Evolutionary conservation across 1,140 invertebrate species (phyloP), one percentile per base, ranked within the genome.

Genomic region (Hestina assimilis): DNA sequence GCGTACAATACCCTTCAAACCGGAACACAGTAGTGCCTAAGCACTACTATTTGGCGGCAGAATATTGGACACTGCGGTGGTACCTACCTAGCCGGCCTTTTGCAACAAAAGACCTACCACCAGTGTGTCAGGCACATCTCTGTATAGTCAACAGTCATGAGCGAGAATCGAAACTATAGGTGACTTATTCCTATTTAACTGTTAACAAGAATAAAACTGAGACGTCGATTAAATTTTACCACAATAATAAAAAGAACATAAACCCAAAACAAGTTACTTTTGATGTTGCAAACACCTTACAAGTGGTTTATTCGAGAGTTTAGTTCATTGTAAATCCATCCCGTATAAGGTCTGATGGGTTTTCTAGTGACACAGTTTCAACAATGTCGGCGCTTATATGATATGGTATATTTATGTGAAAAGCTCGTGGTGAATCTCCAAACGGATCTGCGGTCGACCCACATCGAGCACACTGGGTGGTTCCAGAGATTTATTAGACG

Each of bases 391-490:
- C 11, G 24, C 43, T 5, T 31, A 41, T 52, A 48, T 17, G 40
- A 35, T 45, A 48, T 48, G 23, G 8, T 47, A 38, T 57, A 50
- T 48, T 57, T 57, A 57, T 57, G 54, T 31, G 54, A 42, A 54
- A 29, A 42, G 15, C 15, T 38, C 35, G 15, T 20, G 35, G 45
- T 50, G 38, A 31, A 57, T 48, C 46, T 57, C 45, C 20, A 33
- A 48, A 53, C 50, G 35, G 61, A 51, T 43, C 45, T 64, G 62
- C 50, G 62, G 62, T 54, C 54, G 61, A 59, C 59, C 69, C 57
- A 66, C 54, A 61, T 56, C 45, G 23, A 24, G 24, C 56, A 23
- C 59, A 40, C 52, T 63, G 66, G 65, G 69, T 72, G 69, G 69
- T 50, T 56, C 62, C 48, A 33, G 21, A 52, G 56, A 66, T 63